These are phyloP conservation scores for Istiophorus platypterus DNA, from an alignment of 2,113 vertebrate genomes.

Conservation along the genomic window DNA sequence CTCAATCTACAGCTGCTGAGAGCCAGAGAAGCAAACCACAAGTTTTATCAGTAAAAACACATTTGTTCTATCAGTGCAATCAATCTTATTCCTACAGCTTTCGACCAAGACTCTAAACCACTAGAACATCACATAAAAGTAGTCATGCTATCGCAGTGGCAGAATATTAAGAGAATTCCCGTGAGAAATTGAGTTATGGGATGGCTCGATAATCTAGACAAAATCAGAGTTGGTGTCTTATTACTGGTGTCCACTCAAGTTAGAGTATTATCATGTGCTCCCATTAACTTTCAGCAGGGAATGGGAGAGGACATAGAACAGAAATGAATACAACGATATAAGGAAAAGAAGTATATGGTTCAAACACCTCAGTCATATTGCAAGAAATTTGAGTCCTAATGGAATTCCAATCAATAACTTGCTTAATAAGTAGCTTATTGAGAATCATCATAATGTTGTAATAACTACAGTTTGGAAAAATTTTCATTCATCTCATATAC, in stretches of 20 bases:
- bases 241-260: conserved; percentile 49
- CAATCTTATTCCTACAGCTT: conserved; percentile 33
- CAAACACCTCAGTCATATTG: background rate
- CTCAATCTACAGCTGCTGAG: conserved; percentile 35
- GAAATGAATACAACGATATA: background rate
- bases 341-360: background rate
- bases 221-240: conserved; percentile 53
- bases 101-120: background rate
- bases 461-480: background rate
- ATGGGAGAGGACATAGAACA: conserved; percentile 5
- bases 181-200: conserved; percentile 52
- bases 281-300: conserved; percentile 21
- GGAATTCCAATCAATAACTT: background rate
- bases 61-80: conserved; percentile 31
- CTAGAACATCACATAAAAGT: conserved; percentile 1
- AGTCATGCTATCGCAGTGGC: background rate
- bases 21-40: conserved; percentile 35
- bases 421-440: background rate
- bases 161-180: conserved; percentile 40
- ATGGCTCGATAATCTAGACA: conserved; percentile 62
- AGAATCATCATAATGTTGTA: background rate
- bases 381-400: background rate
- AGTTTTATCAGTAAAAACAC: conserved; percentile 47
- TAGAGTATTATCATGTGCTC: conserved; percentile 56
- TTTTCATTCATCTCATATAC: background rate